phyloP scores from a whole-genome alignment of 2,888 invertebrate genomes.

The Drosophila subquinaria region DNA sequence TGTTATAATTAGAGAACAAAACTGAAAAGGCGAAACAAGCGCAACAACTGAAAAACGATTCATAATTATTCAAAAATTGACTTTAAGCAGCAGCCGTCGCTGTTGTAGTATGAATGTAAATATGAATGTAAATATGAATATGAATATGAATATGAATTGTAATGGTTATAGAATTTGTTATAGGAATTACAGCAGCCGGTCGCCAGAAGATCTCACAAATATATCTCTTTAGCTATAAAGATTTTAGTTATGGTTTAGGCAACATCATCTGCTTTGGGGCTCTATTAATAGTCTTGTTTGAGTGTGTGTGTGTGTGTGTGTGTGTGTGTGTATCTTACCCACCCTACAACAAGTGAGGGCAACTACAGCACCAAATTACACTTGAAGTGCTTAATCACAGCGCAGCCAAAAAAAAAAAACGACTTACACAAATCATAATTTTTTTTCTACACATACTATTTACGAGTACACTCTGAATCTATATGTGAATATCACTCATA shows the following conservation, averaged over 20 bases:
- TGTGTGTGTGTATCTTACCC: slow-evolving; percentile 2
- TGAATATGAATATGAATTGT: slow-evolving; percentile 6
- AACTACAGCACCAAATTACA: slow-evolving; percentile 68
- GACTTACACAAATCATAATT: slow-evolving; percentile 78
- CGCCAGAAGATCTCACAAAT: slow-evolving; percentile 49
- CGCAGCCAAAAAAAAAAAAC: slow-evolving; percentile 33
- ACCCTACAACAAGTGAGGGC: slow-evolving; percentile 22
- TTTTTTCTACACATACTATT: slow-evolving; percentile 7
- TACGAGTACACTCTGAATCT: slow-evolving; percentile 9
- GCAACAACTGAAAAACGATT: slow-evolving; percentile 69
- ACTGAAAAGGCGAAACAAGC: slow-evolving; percentile 1
- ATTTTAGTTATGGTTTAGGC: slow-evolving; percentile 82
- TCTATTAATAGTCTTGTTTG: slow-evolving; percentile 74
- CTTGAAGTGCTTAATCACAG: slow-evolving; percentile 80
- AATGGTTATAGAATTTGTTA: slow-evolving; percentile 11
- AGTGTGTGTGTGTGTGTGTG: not conserved
- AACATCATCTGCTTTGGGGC: slow-evolving; percentile 46
- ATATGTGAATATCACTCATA: slow-evolving; percentile 6
- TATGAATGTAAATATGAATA: slow-evolving; percentile 11
- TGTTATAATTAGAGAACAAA: slow-evolving; percentile 79
- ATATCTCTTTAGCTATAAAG: slow-evolving; percentile 70
- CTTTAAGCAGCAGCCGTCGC: slow-evolving; percentile 70
- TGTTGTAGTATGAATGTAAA: slow-evolving; percentile 8
- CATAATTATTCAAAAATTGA: slow-evolving; percentile 82
- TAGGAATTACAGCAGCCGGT: slow-evolving; percentile 10